These are phyloP conservation scores for Amblyjoppa fuscipennis DNA, from an alignment of 2,888 invertebrate genomes.

Conservation along the genomic window DNA sequence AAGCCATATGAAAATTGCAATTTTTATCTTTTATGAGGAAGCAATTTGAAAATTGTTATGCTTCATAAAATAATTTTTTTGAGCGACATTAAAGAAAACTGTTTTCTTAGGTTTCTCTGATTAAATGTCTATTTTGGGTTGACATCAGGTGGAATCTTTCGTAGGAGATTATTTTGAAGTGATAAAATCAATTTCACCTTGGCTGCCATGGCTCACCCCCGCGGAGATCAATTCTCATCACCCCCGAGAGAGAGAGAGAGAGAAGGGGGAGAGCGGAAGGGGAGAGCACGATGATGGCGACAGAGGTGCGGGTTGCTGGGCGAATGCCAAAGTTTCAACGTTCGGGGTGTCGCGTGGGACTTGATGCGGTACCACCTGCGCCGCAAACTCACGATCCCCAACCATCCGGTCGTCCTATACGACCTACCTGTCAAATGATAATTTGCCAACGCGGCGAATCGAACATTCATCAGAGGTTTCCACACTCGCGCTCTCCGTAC, in stretches of 20 bases:
- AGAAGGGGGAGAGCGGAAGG: neutral
- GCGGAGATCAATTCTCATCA: slow-evolving; percentile 53
- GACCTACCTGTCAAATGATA: slow-evolving; percentile 60
- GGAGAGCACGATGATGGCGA: slow-evolving; percentile 23
- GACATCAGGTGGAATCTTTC: slow-evolving; percentile 16
- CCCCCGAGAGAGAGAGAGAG: neutral
- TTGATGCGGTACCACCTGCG: slow-evolving; percentile 62
- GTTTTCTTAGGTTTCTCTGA: neutral
- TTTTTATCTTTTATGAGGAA: no score
- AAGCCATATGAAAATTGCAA: no score
- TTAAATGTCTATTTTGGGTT: neutral
- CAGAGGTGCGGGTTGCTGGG: slow-evolving; percentile 52
- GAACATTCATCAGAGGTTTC: slow-evolving; percentile 47
- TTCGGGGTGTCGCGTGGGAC: slow-evolving; percentile 56
- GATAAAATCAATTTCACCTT: slow-evolving; percentile 37
- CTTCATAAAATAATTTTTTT: neutral
- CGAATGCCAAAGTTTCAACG: slow-evolving; percentile 63
- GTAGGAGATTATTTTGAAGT: neutral
- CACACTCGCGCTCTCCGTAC: neutral
- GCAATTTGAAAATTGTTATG: no score
- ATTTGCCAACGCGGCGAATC: slow-evolving; percentile 59
- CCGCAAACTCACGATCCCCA: slow-evolving; percentile 44
- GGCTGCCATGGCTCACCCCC: slow-evolving; percentile 9
- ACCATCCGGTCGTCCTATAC: slow-evolving; percentile 29
- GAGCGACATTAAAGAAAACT: neutral